Evolutionary conservation across 2,113 vertebrate species (phyloP).

Genomic region (Sisor rabdophorus): DNA sequence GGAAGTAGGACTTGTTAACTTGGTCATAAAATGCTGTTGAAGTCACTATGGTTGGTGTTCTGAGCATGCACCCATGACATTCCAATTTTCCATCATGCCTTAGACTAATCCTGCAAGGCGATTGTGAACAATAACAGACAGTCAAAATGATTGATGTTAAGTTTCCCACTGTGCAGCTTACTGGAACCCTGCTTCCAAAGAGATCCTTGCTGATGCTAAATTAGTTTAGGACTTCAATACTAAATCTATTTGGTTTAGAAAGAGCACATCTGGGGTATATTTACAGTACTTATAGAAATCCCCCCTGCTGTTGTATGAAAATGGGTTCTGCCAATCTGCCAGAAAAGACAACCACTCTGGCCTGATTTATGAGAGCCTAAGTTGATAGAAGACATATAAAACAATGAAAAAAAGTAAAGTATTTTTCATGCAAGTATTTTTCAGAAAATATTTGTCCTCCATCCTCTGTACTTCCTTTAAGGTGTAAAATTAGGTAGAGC

Average conservation of each 20-base stretch:
- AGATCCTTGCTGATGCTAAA: slow-evolving; percentile 23
- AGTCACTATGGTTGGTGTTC: not conserved
- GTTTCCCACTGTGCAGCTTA: slow-evolving; percentile 23
- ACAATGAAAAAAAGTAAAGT: slow-evolving; percentile 19
- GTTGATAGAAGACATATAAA: slow-evolving; percentile 11
- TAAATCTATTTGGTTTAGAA: slow-evolving; percentile 23
- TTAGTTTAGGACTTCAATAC: slow-evolving; percentile 41
- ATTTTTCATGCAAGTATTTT: not conserved
- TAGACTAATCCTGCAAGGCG: slow-evolving; percentile 35
- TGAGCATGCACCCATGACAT: slow-evolving; percentile 26
- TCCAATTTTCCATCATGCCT: slow-evolving; percentile 35
- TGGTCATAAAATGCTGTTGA: not conserved
- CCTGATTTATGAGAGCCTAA: slow-evolving; percentile 33
- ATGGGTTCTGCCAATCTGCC: not conserved
- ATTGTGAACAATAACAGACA: slow-evolving; percentile 43
- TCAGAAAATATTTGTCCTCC: no score
- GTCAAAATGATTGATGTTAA: slow-evolving; percentile 45
- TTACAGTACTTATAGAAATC: slow-evolving; percentile 35
- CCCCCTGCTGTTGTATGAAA: slow-evolving; percentile 19
- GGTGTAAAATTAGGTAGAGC: slow-evolving; percentile 42
- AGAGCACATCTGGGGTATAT: slow-evolving; percentile 39
- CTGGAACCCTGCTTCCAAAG: slow-evolving; percentile 10
- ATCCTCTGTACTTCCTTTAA: not conserved
- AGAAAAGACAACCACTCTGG: slow-evolving; percentile 1
- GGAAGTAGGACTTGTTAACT: slow-evolving; percentile 12